A percentile compares a stretch with the other conserved stretches of the same genome.
phyloP scores from a whole-genome alignment of 2,797 vertebrate species.

The Hylomyscus alleni region DNA sequence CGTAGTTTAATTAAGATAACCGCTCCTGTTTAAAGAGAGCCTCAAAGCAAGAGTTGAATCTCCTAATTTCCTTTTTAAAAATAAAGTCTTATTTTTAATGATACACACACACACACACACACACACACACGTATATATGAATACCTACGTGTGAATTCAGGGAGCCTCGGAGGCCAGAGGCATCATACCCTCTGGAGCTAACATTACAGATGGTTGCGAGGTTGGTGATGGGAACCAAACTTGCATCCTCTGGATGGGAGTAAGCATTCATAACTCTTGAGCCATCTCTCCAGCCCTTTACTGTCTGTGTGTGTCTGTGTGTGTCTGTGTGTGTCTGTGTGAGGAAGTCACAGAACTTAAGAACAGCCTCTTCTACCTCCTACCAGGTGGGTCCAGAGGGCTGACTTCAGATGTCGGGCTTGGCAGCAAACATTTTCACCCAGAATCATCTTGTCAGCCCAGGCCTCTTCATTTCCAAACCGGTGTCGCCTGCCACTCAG shows the following conservation, averaged over 20 bases:
- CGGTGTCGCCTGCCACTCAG: not conserved
- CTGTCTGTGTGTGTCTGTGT: not conserved
- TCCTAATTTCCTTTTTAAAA: not conserved
- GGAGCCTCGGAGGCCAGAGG: not conserved
- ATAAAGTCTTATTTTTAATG: not conserved
- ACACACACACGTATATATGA: not conserved
- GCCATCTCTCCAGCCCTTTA: not conserved
- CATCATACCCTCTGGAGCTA: not conserved
- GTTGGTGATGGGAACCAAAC: not conserved
- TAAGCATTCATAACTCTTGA: not conserved
- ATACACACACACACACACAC: too few species aligned
- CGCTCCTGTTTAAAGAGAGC: conserved; percentile 45
- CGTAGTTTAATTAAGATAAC: conserved; percentile 61
- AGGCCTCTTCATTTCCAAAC: conserved; percentile 2
- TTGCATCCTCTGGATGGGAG: not conserved
- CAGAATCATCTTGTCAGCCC: not conserved
- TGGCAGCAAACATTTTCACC: not conserved
- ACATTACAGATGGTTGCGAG: too few species aligned
- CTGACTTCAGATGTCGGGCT: not conserved
- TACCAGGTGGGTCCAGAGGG: not conserved
- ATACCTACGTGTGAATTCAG: not conserved
- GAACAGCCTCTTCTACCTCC: not conserved
- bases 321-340: not conserved
- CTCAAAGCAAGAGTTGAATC: conserved; percentile 48
- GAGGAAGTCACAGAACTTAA: not conserved